A percentile compares a stretch with the other conserved stretches of the same genome.
phyloP scores from a whole-genome alignment of 2,113 vertebrate genomes.

The Anguilla japonica region DNA sequence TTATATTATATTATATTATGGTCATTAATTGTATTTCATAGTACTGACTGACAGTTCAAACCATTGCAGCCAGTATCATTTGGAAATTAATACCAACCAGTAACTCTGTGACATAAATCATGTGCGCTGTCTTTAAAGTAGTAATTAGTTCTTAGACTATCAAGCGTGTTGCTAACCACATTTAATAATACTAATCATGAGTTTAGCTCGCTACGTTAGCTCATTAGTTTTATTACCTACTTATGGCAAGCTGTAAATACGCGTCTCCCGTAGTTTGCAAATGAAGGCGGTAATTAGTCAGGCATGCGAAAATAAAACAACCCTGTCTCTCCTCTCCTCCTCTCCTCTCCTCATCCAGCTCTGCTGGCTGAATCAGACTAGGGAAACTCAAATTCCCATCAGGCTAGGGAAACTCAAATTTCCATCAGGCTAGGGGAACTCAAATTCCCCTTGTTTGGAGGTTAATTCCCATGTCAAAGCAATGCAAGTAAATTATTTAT shows the following conservation, averaged over 20 bases:
- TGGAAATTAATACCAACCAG: conserved; percentile 56
- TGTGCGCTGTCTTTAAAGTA: conserved; percentile 52
- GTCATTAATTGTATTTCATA: conserved; percentile 52
- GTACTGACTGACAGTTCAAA: conserved; percentile 53
- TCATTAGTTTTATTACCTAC: conserved; percentile 49
- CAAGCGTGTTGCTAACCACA: conserved; percentile 52
- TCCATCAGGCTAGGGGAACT: not conserved
- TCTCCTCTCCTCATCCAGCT: not conserved
- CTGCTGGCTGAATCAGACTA: not conserved
- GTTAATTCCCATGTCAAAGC: conserved; percentile 19
- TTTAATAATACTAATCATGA: conserved; percentile 53
- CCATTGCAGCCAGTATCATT: conserved; percentile 48
- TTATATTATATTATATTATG: not conserved
- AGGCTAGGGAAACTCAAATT: no score
- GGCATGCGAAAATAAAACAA: conserved; percentile 28
- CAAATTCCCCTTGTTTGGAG: conserved; percentile 1
- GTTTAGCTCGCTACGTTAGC: conserved; percentile 54
- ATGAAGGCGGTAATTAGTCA: conserved; percentile 44
- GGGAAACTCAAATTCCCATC: no score
- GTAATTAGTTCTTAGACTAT: conserved; percentile 54
- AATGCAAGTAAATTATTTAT: conserved; percentile 29
- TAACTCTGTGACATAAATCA: conserved; percentile 53
- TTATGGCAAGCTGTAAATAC: conserved; percentile 45
- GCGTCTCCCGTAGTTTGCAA: conserved; percentile 47
- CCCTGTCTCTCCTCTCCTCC: not conserved